Evolutionary conservation across 2,113 vertebrate genomes (phyloP).

Genomic region (Harpagus bidentatus): DNA sequence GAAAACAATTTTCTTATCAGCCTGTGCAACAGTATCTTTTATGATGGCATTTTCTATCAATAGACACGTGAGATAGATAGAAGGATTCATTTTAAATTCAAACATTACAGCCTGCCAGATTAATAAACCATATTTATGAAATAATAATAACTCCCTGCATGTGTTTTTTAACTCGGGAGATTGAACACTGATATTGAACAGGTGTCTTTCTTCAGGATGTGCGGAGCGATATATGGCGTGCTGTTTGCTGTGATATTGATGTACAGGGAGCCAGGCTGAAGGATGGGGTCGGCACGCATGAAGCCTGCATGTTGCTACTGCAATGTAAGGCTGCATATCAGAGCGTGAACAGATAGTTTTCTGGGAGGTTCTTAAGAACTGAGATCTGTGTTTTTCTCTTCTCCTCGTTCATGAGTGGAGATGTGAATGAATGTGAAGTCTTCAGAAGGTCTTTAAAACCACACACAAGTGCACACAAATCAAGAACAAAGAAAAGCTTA

Average conservation of each 20-base stretch:
- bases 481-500: not conserved
- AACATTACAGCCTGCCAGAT: not conserved
- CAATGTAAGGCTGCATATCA: not conserved
- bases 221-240: not conserved
- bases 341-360: not conserved
- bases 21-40: not conserved
- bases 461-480: no score
- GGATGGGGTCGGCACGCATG: not conserved
- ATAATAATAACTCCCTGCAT: not conserved
- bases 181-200: not conserved
- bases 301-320: not conserved
- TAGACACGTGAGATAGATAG: not conserved
- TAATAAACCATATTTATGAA: slow-evolving; percentile 35
- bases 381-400: not conserved
- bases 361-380: not conserved
- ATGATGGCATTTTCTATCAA: not conserved
- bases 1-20: not conserved
- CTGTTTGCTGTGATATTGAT: not conserved
- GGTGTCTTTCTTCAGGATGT: slow-evolving; percentile 19
- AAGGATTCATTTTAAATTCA: slow-evolving; percentile 2
- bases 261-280: not conserved
- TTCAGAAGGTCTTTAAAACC: not conserved
- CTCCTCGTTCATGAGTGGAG: not conserved
- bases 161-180: not conserved
- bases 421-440: not conserved